Base-by-base conservation (phyloP, 53 echinoderm and acorn worm species). In the Mesocentrotus franciscanus region DNA sequence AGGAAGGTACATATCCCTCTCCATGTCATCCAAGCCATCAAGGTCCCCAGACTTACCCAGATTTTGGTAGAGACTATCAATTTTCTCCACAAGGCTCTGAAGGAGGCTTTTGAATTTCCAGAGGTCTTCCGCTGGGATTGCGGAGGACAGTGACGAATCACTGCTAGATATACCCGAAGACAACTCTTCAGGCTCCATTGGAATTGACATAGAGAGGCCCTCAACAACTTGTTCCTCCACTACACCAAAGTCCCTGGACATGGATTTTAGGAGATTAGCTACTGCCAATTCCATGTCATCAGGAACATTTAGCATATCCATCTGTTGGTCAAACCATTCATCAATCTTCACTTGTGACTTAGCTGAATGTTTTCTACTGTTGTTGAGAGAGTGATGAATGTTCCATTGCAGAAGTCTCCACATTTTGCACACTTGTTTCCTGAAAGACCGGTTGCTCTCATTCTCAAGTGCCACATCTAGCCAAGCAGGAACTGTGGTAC, bases 1-100 rank as follows among this genome's bases (percentile, higher is more conserved):
- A 14, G 95, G 95, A 36, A 94, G 95, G 85, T 94, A 94, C 71
- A 94, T 85, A 12, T 94, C 95, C 35, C 61, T 85, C 49, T 94
- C 95, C 85, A 94, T 83, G 9, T 78, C 83, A 83, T 94, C 94
- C 30, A 81, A 16, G 56, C 27, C 57, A 72, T 74, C 75, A 49
- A 74, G 56, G 75, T 4, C 75, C 5, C 0, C 3, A 24, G 68
- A 72, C n/a, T 91, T 35, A 4, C 12, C 9, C 18, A 70, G 36
- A 8, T 71, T 42, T n/a, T 36, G 33, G 34, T 39, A 66, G 70
- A 92, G 22, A 18, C 60, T 61, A 57, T 81, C 94, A 83, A 81
- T 57, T 61, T 61, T 79, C 61, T 94, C 94, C 17, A 94, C 94
- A 32, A 94, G 83, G 22, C 62, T 59, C 61, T 94, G 94, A 7